phyloP scores from a whole-genome alignment of 2,888 invertebrate genomes.

The Andrena praecox region DNA sequence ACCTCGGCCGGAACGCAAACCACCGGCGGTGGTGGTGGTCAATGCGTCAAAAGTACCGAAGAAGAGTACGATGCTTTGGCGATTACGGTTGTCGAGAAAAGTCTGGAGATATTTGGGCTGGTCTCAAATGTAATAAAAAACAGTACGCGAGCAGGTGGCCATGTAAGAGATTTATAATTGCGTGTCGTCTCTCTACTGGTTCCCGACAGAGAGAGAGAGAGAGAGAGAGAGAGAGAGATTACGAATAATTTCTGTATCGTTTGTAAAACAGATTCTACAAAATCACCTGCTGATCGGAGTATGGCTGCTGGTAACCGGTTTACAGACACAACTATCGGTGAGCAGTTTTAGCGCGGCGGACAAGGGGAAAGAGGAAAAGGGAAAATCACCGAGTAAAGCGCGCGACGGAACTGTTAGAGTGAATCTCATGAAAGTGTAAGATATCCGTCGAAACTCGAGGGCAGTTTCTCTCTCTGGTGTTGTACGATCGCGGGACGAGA shows the following conservation, averaged over 20 bases:
- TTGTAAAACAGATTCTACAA: constrained; percentile 90
- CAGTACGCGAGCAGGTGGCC: constrained; percentile 95
- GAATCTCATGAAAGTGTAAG: constrained; percentile 90
- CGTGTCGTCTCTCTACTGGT: not conserved
- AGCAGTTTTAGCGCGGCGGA: constrained; percentile 86
- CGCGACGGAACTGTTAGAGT: constrained; percentile 87
- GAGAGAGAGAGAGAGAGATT: not conserved
- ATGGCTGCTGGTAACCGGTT: constrained; percentile 94
- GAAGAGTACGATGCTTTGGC: constrained; percentile 93
- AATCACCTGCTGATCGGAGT: constrained; percentile 95
- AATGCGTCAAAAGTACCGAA: constrained; percentile 86
- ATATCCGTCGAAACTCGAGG: not conserved
- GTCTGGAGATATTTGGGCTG: constrained; percentile 93
- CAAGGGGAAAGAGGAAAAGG: constrained; percentile 87
- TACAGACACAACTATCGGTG: constrained; percentile 92
- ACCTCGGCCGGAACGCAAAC: constrained; percentile 71
- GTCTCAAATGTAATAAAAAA: constrained; percentile 93
- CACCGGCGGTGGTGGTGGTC: constrained; percentile 52
- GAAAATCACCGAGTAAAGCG: constrained; percentile 87
- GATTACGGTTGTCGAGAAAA: constrained; percentile 94
- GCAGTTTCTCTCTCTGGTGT: not conserved
- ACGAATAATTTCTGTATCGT: not conserved
- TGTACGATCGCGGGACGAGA: not conserved
- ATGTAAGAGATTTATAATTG: constrained; percentile 86
- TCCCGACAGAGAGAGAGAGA: not conserved